Evolutionary conservation across 2,888 invertebrate genomes (phyloP).

Genomic region (Trimorus sp.): DNA sequence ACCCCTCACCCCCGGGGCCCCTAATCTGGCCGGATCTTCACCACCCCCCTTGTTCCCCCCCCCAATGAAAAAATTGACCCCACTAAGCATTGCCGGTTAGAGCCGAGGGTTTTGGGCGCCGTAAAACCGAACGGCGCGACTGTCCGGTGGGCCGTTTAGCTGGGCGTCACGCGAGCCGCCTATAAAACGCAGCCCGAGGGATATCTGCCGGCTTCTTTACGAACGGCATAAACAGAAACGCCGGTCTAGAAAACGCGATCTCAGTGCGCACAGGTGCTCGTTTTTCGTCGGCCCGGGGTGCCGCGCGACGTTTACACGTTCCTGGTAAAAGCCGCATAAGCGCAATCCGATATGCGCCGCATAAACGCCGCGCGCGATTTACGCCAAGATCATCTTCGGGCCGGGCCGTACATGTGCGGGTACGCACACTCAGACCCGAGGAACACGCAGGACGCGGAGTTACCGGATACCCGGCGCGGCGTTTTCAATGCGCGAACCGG

Average conservation of each 20-base stretch:
- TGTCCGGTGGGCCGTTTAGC: too few relatives aligned
- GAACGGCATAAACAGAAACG: constrained; percentile 24
- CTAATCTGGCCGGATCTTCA: too few relatives aligned
- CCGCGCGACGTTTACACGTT: constrained; percentile 43
- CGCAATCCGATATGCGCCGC: constrained; percentile 59
- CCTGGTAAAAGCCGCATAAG: constrained; percentile 52
- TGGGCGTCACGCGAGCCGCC: too few relatives aligned
- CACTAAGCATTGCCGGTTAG: too few relatives aligned
- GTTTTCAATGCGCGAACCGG: constrained; percentile 33
- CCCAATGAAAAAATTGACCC: too few relatives aligned
- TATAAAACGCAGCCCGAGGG: too few relatives aligned
- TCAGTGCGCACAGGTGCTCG: constrained; percentile 45
- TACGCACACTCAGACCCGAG: constrained; percentile 34
- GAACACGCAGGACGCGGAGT: constrained; percentile 3
- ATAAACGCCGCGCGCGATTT: constrained; percentile 48
- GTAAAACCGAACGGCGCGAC: too few relatives aligned
- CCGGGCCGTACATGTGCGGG: constrained; percentile 26
- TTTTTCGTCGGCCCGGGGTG: constrained; percentile 24
- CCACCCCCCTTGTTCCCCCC: too few relatives aligned
- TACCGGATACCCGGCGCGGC: constrained; percentile 36
- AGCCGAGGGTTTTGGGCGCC: too few relatives aligned
- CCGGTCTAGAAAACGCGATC: constrained; percentile 70
- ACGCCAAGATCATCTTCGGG: constrained; percentile 51
- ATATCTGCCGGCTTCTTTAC: too few relatives aligned
- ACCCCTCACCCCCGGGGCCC: too few relatives aligned